Conservation (phyloP, 1,140 invertebrate genomes). For the Metaphire vulgaris region DNA sequence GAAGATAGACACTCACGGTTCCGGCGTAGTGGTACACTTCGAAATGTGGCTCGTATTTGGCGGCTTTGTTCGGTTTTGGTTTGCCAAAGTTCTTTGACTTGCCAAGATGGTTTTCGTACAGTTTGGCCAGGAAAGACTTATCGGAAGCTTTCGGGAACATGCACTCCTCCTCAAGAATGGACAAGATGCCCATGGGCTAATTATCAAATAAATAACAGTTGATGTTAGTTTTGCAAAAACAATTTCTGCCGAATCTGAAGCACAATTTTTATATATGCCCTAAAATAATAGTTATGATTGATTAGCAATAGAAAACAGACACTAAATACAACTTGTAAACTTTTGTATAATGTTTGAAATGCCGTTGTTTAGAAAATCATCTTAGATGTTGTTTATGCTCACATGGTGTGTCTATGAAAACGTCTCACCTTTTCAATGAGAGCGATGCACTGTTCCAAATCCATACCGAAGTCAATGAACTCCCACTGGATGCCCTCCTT, state of each 20-base stretch:
- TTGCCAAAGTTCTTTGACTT: conserved; percentile 96
- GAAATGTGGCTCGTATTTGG: conserved; percentile 90
- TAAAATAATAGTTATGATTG: no score
- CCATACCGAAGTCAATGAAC: conserved; percentile 99
- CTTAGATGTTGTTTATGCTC: no score
- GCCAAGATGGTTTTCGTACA: conserved; percentile 96
- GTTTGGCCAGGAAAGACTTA: conserved; percentile 91
- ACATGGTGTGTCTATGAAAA: no score
- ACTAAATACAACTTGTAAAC: no score
- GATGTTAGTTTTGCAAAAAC: no score
- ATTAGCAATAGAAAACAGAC: no score
- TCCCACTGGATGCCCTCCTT: conserved; percentile 96
- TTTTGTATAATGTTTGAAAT: no score
- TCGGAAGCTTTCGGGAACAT: conserved; percentile 99
- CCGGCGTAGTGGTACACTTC: conserved; percentile 98
- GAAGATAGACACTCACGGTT: conserved; percentile 64
- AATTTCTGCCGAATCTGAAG: no score
- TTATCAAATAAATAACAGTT: no score
- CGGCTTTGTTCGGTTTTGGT: conserved; percentile 92
- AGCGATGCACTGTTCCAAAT: conserved; percentile 96
- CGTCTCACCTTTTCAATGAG: conserved; percentile 93
- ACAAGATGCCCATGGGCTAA: conserved; percentile 99
- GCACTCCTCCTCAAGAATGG: conserved; percentile 99
- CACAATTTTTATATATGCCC: no score
- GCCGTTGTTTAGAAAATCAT: no score